Base-by-base conservation (phyloP, 2,888 invertebrate genomes). In the Platycnemis pennipes region DNA sequence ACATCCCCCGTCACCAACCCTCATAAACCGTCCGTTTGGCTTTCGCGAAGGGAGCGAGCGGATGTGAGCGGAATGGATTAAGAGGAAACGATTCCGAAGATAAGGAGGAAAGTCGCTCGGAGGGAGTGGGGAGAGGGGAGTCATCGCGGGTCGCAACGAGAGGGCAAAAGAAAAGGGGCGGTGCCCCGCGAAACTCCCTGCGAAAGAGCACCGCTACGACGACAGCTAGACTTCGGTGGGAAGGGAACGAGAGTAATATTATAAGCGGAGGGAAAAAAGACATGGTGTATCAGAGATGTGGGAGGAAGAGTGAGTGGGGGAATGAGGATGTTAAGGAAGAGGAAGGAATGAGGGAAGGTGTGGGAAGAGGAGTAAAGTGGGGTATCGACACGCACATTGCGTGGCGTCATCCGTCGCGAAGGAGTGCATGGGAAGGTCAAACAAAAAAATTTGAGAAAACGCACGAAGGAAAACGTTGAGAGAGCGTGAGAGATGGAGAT, bases 361-460 rank as follows among this genome's bases (percentile, higher is more conserved):
- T 88, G 88, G 42, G 45, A 31, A 44, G 11, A n/a, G 88, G 44
- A 45, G 88, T 46, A 88, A 49, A 31, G 49, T 45, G 88, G 26
- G 88, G 88, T 13, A 19, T 26, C 49, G 89, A 42, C 89, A 89
- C 89, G 56, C 89, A 53, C 89, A 42, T n/a, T 5, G 63, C 11
- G 49, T 89, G 89, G 46, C 56, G 89, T 89, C 89, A 89, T n/a
- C 26, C 19, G 53, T 53, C 31, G 37, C 19, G 16, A 37, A 53
- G 88, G 26, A 37, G 56, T 37, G 56, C 89, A 26, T 42, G 42
- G 56, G 89, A 89, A 89, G 89, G 89, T 89, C 46, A 88, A 88
- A 89, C 42, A 89, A 89, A 89, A 89, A 49, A 89, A 89, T 44
- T 19, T 89, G 42, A 19, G 37, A 88, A 49, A 88, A 31, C 37